Evolutionary conservation across 2,888 invertebrate genomes (phyloP).

Genomic region (Philereme transversata): DNA sequence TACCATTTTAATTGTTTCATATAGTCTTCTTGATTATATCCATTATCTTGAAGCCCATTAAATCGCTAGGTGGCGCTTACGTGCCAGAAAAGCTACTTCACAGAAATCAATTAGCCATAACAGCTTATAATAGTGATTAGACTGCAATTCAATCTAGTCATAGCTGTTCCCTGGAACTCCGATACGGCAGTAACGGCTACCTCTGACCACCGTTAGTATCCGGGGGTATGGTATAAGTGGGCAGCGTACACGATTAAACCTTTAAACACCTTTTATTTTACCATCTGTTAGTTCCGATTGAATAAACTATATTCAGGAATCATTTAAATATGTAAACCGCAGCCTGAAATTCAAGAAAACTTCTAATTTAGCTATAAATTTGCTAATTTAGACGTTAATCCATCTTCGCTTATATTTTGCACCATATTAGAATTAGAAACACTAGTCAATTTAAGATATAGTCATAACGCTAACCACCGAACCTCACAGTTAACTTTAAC

Average conservation of each 20-base stretch:
- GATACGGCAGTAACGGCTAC: constrained; percentile 26
- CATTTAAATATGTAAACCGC: too few relatives aligned
- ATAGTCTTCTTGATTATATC: too few relatives aligned
- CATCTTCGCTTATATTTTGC: constrained; percentile 11
- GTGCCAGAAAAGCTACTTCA: constrained; percentile 10
- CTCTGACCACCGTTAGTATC: constrained; percentile 34
- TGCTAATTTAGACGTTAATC: too few relatives aligned
- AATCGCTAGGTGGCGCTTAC: too few relatives aligned
- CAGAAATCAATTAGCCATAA: constrained; percentile 18
- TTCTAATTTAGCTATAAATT: too few relatives aligned
- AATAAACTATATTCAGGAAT: too few relatives aligned
- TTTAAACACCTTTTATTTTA: too few relatives aligned
- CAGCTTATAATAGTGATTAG: constrained; percentile 18
- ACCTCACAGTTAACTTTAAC: constrained; percentile 54
- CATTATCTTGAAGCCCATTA: too few relatives aligned
- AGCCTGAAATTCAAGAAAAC: too few relatives aligned
- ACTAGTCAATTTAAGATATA: constrained; percentile 41
- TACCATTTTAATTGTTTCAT: too few relatives aligned
- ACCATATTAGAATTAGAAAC: constrained; percentile 6
- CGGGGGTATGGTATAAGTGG: constrained; percentile 32
- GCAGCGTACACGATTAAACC: constrained; percentile 1
- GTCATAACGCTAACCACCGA: constrained; percentile 46
- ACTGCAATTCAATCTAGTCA: constrained; percentile 7
- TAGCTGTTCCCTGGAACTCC: constrained; percentile 12
- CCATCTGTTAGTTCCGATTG: too few relatives aligned